Conservation (phyloP, 2,113 vertebrate species). For the Megaceryle torquata region DNA sequence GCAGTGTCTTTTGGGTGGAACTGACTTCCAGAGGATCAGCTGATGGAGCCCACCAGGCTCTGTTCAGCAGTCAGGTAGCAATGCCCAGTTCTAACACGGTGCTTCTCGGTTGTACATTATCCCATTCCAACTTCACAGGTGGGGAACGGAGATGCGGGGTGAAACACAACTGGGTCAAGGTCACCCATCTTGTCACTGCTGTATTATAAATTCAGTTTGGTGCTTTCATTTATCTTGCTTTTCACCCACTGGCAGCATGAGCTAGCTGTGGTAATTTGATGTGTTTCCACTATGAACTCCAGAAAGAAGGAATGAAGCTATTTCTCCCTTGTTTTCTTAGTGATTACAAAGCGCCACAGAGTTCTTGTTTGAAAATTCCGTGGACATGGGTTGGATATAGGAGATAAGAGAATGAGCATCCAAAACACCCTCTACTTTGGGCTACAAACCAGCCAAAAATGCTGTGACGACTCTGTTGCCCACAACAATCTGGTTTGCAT, state of each 20-base stretch:
- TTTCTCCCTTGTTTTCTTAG: background rate
- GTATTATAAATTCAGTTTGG: background rate
- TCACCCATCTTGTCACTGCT: background rate
- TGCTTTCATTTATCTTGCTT: background rate
- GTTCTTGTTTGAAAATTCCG: background rate
- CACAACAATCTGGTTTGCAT: background rate
- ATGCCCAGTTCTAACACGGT: background rate
- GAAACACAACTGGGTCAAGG: background rate
- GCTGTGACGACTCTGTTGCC: background rate
- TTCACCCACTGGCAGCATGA: background rate
- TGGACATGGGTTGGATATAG: fast-evolving
- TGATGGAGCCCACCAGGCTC: background rate
- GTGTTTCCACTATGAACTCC: background rate
- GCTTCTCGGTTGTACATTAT: background rate
- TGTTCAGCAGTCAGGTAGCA: background rate
- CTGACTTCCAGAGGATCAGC: background rate
- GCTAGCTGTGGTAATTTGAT: background rate
- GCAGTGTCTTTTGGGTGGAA: background rate
- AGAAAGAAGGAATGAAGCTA: background rate
- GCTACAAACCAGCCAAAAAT: background rate
- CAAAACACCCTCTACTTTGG: background rate
- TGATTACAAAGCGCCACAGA: background rate
- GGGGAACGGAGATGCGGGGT: background rate
- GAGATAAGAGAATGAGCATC: background rate
- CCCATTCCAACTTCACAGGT: background rate